Conservation (phyloP, 2,113 vertebrate genomes). For the Poeciliopsis prolifica region DNA sequence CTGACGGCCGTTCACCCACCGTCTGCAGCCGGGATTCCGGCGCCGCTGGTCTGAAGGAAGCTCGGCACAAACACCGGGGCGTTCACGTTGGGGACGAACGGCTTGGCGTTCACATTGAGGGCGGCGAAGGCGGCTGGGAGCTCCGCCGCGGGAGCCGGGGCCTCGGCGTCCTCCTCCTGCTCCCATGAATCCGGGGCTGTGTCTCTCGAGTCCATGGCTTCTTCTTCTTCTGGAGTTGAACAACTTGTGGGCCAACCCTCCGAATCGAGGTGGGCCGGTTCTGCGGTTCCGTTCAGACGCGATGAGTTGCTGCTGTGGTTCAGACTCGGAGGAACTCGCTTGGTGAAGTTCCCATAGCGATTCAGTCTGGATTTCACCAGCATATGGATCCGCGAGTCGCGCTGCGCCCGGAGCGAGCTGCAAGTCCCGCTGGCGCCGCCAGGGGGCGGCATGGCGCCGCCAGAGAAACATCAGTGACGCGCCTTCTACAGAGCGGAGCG, state of each 20-base stretch:
- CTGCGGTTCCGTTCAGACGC: conserved; percentile 1
- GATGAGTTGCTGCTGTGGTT: conserved; percentile 46
- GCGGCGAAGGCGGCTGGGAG: conserved; percentile 89
- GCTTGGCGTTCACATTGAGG: conserved; percentile 96
- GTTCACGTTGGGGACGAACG: conserved; percentile 94
- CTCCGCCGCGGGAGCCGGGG: conserved; percentile 82
- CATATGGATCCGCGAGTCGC: conserved; percentile 66
- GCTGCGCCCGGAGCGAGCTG: conserved; percentile 7
- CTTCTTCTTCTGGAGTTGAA: conserved; percentile 55
- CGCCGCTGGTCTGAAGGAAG: conserved; percentile 76
- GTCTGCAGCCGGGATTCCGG: conserved; percentile 56
- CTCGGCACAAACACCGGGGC: conserved; percentile 93
- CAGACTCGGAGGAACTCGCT: conserved; percentile 51
- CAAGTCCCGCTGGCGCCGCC: conserved; percentile 8
- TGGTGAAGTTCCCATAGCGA: conserved; percentile 68
- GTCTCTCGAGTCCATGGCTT: conserved; percentile 87
- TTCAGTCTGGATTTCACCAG: conserved; percentile 58
- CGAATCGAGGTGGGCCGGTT: background rate
- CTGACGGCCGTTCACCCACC: conserved; percentile 54
- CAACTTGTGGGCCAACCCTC: conserved; percentile 9
- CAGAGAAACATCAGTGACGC: too few relatives aligned
- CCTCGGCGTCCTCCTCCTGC: conserved; percentile 92
- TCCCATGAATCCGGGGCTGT: conserved; percentile 99
- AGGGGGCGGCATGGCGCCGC: conserved; percentile 41
- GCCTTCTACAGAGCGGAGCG: too few relatives aligned